Evolutionary conservation across 2,888 invertebrate genomes (phyloP), one percentile per base, ranked within the genome.

Genomic region (Thera obeliscata): DNA sequence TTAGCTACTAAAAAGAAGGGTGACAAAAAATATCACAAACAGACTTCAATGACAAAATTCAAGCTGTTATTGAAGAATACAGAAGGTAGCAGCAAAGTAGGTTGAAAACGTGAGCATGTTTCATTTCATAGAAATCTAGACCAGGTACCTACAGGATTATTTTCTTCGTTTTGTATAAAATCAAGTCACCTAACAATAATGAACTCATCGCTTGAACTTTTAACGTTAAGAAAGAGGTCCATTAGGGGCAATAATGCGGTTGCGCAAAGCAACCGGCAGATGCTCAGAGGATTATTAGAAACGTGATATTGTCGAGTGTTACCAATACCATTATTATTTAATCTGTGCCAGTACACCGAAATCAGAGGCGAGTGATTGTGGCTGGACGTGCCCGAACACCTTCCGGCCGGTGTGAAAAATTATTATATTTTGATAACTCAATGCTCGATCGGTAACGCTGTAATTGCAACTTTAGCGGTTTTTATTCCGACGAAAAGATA

Each of bases 381-480:
- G 85, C 86, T 76, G 82, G 80, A 92, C 93, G 93, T 93, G 93
- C 85, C 81, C 83, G 76, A 87, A 85, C 93, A 91, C 89, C 93
- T 91, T 92, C 91, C 91, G 92, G 87, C 87, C 91, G 90, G 89
- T 90, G 90, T 90, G 87, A 90, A 88, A 88, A 87, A 86, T 88
- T 87, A 88, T 88, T 88, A 89, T 85, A 81, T 90, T 92, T 89
- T 86, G 92, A 93, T 91, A 91, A 90, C 90, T 91, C 87, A 90
- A 92, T 91, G 88, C 87, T 84, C 85, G 86, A 88, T 87, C 87
- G 84, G 91, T 89, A 89, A 90, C 90, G 85, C 84, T 91, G 89
- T 93, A 93, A 93, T 93, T 91, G 91, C 86, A 85, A 81, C 85
- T 89, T 91, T 91, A 90, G 93, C 89, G 93, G 93, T 93, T 91